Conservation (phyloP, 2,888 invertebrate genomes). For the Polyploca ridens region DNA sequence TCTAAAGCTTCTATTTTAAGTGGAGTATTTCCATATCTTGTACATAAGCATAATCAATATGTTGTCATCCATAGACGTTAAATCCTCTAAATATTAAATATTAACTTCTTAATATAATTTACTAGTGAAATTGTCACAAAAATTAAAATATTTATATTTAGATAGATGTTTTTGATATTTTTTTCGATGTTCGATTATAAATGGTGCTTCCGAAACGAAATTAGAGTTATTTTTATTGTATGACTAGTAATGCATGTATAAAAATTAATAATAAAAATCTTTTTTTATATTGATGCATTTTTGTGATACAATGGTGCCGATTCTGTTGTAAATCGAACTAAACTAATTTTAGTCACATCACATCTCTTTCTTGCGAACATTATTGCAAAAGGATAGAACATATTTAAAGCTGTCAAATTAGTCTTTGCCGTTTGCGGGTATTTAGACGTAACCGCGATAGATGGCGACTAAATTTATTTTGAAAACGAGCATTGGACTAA, state of each 20-base stretch:
- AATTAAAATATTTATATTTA: conserved; percentile 22
- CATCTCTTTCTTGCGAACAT: no score
- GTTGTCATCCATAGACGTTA: no score
- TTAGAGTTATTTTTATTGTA: conserved; percentile 35
- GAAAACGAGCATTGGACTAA: no score
- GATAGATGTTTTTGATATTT: conserved; percentile 29
- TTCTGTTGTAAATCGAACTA: no score
- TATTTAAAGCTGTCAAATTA: no score
- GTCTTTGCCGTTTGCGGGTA: no score
- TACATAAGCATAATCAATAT: conserved; percentile 5
- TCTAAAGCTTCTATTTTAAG: neutral
- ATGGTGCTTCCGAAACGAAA: conserved; percentile 50
- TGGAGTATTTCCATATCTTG: neutral
- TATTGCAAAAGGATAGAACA: no score
- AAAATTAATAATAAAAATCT: neutral
- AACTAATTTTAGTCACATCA: no score
- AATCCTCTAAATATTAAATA: no score
- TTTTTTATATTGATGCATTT: neutral
- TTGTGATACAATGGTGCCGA: neutral
- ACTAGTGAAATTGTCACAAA: neutral
- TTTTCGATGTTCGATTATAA: conserved; percentile 32
- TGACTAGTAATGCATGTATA: conserved; percentile 14
- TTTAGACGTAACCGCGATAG: no score
- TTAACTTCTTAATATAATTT: neutral
- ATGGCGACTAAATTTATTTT: no score